Base-by-base conservation (phyloP, 2,797 vertebrate genomes). In the Botia kubotai region DNA sequence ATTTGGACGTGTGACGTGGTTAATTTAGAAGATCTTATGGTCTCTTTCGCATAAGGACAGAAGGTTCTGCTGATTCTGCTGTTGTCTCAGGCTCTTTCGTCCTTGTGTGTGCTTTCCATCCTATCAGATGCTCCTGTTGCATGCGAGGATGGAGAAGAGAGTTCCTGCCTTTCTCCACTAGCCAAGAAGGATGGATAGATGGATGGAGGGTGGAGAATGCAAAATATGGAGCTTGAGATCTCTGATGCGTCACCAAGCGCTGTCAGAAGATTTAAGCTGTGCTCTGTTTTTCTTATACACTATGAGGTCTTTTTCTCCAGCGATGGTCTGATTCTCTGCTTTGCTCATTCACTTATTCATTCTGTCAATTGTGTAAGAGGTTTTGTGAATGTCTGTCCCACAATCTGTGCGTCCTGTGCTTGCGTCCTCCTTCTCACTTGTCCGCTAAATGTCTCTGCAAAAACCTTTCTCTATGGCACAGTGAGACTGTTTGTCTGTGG, bases 161-260 rank as follows among this genome's bases (percentile, higher is more conserved):
- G 76, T 75, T 79, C 82, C 72, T 73, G 80, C 62, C 67, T 77
- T 72, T 78, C 73, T 69, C 39, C 80, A 66, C 33, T 3, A 57
- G 14, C 68, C 52, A 68, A 73, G 53, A 29, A 71, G 19, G 81
- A 83, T 43, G 26, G 79, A 75, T 5, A 53, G 33, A 67, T 65
- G 39, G 8, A 43, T 43, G 76, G 79, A 55, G 79, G 62, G 78
- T 2, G 55, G 39, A 23, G 80, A 73, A 79, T 53, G 80, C 52
- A 23, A 77, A 91, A 87, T 87, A 93, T 93, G 92, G 93, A 92
- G 90, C 90, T 82, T 72, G 85, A 88, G 85, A 87, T 72, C 86
- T 83, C 86, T 69, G 78, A 58, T 63, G 52, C 62, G 75, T 57
- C 65, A 67, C 58, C 87, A 88, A 85, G 72, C 71, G 66, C 60